Percentiles rank a stretch among this genome's conserved stretches.
These are phyloP conservation scores for Coregonus ussuriensis DNA, from an alignment of 2,797 vertebrate species.

Conservation along the genomic window DNA sequence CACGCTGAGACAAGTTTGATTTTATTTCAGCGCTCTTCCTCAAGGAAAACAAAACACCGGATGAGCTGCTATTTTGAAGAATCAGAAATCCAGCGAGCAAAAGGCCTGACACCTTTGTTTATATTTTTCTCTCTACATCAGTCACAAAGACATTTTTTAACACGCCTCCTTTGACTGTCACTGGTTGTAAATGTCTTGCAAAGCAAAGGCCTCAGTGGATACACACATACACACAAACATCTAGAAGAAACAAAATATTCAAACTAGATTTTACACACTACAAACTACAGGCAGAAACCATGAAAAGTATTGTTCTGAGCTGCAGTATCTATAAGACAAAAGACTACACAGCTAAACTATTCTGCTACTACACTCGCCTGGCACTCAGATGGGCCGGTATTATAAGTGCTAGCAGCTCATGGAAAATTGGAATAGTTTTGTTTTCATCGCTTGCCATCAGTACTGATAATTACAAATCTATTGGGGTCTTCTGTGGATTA, in stretches of 20 bases:
- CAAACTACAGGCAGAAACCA: constrained; percentile 10
- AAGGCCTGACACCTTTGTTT: constrained; percentile 63
- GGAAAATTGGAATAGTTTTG: no score
- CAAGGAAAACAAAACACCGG: constrained; percentile 58
- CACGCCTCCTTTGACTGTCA: constrained; percentile 60
- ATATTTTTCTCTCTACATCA: constrained; percentile 53
- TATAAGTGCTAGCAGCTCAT: no score
- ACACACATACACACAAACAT: constrained; percentile 19
- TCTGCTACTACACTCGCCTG: background rate
- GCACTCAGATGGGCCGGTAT: no score
- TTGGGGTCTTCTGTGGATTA: no score
- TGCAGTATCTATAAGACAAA: constrained; percentile 48
- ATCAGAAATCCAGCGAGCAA: constrained; percentile 51
- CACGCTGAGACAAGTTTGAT: constrained; percentile 70
- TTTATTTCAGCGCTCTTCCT: constrained; percentile 57
- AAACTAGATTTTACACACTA: background rate
- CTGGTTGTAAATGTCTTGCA: constrained; percentile 40
- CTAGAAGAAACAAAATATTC: background rate
- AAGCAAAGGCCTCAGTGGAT: background rate
- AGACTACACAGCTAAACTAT: constrained; percentile 24
- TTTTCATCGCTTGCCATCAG: no score
- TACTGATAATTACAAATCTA: no score
- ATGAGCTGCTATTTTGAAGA: constrained; percentile 64
- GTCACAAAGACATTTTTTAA: constrained; percentile 51
- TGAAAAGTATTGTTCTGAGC: constrained; percentile 25